Conservation (phyloP, 2,113 vertebrate species). For the Manacus vitellinus region DNA sequence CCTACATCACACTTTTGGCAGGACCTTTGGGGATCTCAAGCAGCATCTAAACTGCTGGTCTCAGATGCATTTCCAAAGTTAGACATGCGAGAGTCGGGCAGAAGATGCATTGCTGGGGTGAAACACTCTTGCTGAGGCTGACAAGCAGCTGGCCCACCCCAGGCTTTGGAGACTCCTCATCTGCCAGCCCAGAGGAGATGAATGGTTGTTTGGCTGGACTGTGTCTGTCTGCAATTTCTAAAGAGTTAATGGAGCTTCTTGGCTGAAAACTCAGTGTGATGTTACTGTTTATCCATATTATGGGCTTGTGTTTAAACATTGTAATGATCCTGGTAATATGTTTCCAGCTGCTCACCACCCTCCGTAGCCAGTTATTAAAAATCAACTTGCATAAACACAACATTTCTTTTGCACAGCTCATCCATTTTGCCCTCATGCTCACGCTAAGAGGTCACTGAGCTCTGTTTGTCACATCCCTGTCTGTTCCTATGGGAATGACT, state of each 20-base stretch:
- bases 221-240: neutral
- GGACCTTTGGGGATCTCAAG: neutral
- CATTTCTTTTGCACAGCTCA: slow-evolving; percentile 53
- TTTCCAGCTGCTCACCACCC: slow-evolving; percentile 64
- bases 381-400: slow-evolving; percentile 52
- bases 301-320: slow-evolving; percentile 25
- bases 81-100: neutral
- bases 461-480: neutral
- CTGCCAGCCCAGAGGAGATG: neutral
- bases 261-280: neutral
- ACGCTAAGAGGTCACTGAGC: neutral
- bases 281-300: slow-evolving; percentile 23
- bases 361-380: slow-evolving; percentile 59
- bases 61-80: neutral
- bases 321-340: slow-evolving; percentile 33
- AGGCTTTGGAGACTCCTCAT: neutral
- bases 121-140: neutral
- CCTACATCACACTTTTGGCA: neutral
- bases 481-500: neutral
- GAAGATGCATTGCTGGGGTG: neutral
- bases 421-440: neutral
- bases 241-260: slow-evolving; percentile 20
- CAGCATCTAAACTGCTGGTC: neutral
- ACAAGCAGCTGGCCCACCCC: neutral
- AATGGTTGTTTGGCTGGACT: neutral